Percentiles rank a stretch among this genome's conserved stretches.
Evolutionary conservation across 2,888 invertebrate genomes (phyloP).

Genomic region (Lithophane ornitopus): DNA sequence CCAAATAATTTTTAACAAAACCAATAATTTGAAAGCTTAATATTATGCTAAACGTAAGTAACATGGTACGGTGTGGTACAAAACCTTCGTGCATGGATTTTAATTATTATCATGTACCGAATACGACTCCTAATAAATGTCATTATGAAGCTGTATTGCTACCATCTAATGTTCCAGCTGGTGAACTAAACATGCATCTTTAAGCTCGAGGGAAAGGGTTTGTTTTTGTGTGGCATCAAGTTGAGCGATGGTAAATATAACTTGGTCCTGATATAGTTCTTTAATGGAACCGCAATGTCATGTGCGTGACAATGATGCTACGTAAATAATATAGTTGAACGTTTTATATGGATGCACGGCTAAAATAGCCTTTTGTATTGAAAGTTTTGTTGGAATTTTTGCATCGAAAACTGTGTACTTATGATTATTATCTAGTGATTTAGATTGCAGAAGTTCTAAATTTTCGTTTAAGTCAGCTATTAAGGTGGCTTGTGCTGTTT

Average conservation of each 20-base stretch:
- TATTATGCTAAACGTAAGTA: conserved; percentile 87
- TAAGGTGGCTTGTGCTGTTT: conserved; percentile 58
- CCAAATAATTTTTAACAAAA: conserved; percentile 75
- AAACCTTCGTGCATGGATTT: conserved; percentile 89
- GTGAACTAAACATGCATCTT: conserved; percentile 45
- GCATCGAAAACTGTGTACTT: conserved; percentile 67
- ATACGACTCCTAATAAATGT: conserved; percentile 90
- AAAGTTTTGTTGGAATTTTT: conserved; percentile 78
- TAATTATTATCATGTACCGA: conserved; percentile 90
- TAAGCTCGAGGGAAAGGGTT: conserved; percentile 55
- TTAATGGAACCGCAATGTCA: conserved; percentile 87
- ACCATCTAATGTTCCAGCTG: conserved; percentile 65
- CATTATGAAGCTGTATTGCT: conserved; percentile 86
- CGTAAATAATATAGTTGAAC: conserved; percentile 84
- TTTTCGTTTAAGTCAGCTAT: conserved; percentile 64
- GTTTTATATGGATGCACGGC: conserved; percentile 83
- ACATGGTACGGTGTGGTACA: conserved; percentile 88
- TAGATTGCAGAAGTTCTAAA: conserved; percentile 69
- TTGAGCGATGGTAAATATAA: conserved; percentile 49
- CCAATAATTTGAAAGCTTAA: conserved; percentile 83
- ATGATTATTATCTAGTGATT: conserved; percentile 68
- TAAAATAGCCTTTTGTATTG: conserved; percentile 71
- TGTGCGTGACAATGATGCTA: conserved; percentile 89
- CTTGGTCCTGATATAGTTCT: conserved; percentile 83
- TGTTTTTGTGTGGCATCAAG: conserved; percentile 45